Base-by-base conservation (phyloP, 2,797 vertebrate species). In the Eospalax fontanierii region DNA sequence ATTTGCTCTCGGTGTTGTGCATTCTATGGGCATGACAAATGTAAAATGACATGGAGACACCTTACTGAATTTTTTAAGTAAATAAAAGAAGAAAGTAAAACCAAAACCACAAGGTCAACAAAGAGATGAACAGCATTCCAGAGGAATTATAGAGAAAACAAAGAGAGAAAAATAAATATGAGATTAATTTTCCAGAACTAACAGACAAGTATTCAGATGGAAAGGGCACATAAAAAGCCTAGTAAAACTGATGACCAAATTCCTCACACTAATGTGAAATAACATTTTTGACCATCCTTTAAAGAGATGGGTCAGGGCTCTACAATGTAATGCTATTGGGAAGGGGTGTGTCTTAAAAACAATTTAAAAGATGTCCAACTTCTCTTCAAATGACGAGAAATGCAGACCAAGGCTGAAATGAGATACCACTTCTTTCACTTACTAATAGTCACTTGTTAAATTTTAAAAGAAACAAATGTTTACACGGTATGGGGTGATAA, bases 321-420 rank as follows among this genome's bases (percentile, higher is more conserved):
- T 10, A 1, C 38, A 75, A 87, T 10, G 1, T n/a, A 75, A 87
- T 54, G 54, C 66, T 28, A n/a, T 46, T 54, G 57, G 38, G n/a
- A 68, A 79, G 24, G 19, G 35, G 10, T 30, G 18, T 24, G 3
- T 57, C 83, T 66, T 80, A 90, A 90, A 95, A 84, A 82, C 61
- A 81, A 30, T 59, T 86, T 21, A 73, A 88, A 90, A 76, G 38
- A 81, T 57, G 65, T 78, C 84, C 18, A 10, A 28, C 16, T 81
- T 92, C 74, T 94, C 71, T 40, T 28, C 73, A 81, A 89, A 81
- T 76, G 66, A 93, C 92, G 38, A 95, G 15, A 80, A 82, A 91
- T 46, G n/a, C 68, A 94, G 81, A 86, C n/a, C 73, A 89, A 74
- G 83, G 81, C 0, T 24, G 43, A 86, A 83, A 70, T 68, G 38